Evolutionary conservation across 2,888 invertebrate genomes (phyloP), one percentile per base, ranked within the genome.

Genomic region (Didymodactylos carnosus): DNA sequence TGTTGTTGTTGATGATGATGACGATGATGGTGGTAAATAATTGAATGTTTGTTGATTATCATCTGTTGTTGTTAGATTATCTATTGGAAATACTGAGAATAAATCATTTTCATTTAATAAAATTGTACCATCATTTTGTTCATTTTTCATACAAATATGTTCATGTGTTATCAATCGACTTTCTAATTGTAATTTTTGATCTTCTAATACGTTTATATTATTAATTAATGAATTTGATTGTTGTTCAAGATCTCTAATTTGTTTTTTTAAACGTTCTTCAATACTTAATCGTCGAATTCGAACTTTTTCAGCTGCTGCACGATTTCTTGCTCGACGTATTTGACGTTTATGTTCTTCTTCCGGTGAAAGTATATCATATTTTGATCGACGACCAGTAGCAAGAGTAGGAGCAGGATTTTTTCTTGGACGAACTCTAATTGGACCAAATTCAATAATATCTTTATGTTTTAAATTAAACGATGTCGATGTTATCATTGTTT

Each of bases 271-370:
- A 19, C 35, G 29, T 40, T 70, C 29, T 70, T 70, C 70, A 70
- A 70, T 29, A 43, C 11, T 40, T 27, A 70, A 16, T 27, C 70
- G 70, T 19, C 53, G 71, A 62, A 53, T 14, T 16, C 71, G 71
- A 23, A 71, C 71, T 49, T 71, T 71, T 71, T 74, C 74, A 29
- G 74, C 74, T n/a, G 74, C 74, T 35, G 71, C 74, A 39, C 74
- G 53, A n/a, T 74, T 74, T n/a, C 74, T 35, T 23, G 39, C 40
- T 23, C 74, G 74, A 41, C 74, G 51, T 35, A 71, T 39, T 27
- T 74, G 35, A 19, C 74, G 51, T 71, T 69, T 74, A 19, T 69
- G 62, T 40, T 74, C 74, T 25, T 74, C 74, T 13, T 71, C 74
- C 10, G 62, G 41, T n/a, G 29, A 25, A 13, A 74, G 29, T 25